Evolutionary conservation across 2,888 invertebrate genomes (phyloP).

Genomic region (Hemaris fuciformis): DNA sequence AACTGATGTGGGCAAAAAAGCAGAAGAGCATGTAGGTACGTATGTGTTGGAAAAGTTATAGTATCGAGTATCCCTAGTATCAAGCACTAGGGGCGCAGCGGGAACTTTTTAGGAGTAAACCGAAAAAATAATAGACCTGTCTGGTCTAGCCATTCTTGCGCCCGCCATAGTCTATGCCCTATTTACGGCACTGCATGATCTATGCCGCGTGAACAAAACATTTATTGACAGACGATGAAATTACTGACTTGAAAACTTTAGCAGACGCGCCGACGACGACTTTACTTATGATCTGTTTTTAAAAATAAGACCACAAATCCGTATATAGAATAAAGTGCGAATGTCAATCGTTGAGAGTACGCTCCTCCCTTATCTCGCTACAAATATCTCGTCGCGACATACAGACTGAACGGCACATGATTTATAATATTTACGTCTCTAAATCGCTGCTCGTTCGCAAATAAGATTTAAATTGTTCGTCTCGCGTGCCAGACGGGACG

Average conservation of each 20-base stretch:
- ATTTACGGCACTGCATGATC: too few relatives aligned
- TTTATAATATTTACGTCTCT: slow-evolving; percentile 60
- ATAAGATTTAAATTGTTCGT: slow-evolving; percentile 56
- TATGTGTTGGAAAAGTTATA: too few relatives aligned
- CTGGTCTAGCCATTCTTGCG: too few relatives aligned
- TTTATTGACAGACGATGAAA: background rate
- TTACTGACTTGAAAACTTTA: too few relatives aligned
- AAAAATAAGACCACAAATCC: background rate
- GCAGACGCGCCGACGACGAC: too few relatives aligned
- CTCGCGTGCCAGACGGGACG: slow-evolving; percentile 51
- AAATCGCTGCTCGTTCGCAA: slow-evolving; percentile 38
- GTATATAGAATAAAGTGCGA: background rate
- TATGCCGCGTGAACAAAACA: slow-evolving; percentile 11
- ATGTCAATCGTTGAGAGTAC: slow-evolving; percentile 6
- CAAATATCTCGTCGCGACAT: slow-evolving; percentile 46
- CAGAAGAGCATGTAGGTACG: too few relatives aligned
- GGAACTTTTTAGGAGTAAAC: too few relatives aligned
- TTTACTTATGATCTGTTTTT: background rate
- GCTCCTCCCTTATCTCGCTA: slow-evolving; percentile 44
- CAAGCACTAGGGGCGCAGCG: too few relatives aligned
- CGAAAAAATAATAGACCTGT: too few relatives aligned
- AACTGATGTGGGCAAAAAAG: too few relatives aligned
- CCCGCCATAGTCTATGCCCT: too few relatives aligned
- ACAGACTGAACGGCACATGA: slow-evolving; percentile 49
- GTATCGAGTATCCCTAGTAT: too few relatives aligned